Evolutionary conservation across 2,888 invertebrate species (phyloP), one percentile per base, ranked within the genome.

Genomic region (Heliconius aoede): DNA sequence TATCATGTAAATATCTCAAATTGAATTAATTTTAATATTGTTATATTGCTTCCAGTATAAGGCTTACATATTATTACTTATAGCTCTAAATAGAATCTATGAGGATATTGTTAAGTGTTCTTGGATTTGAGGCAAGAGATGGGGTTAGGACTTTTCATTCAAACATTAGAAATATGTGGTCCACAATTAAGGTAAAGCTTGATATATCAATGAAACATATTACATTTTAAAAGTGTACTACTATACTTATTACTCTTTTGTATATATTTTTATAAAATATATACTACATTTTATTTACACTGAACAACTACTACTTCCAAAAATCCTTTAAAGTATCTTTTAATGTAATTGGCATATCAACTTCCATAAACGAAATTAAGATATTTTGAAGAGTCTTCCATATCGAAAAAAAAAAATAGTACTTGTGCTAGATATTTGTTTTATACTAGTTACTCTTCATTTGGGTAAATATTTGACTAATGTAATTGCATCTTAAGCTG

Each of bases 211-310:
- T 89, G 86, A 92, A 86, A 94, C 93, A 94, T 94, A 94, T 94
- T 93, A 87, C 87, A 90, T 87, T 83, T 85, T 87, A 86, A 85
- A 89, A 83, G 85, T 82, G 87, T 91, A 90, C 87, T 85, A 86
- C 88, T 88, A 88, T 90, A 90, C 85, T 87, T 87, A 87, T 87
- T 85, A 86, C 85, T 87, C 82, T 90, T 92, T 92, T 92, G 91
- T 93, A 93, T 93, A 91, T 94, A 94, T 93, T 94, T 94, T 93
- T 94, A 90, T 93, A 93, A 91, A 92, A 91, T 92, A 92, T 93
- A 93, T 92, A 91, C 90, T 83, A 87, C 85, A 85, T 88, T 88
- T 88, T 92, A 93, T 93, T 92, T 93, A 94, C 90, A 93, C 86
- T 88, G 86, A 89, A 86, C 89, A 90, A 91, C 86, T 84, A 90